Evolutionary conservation across 2,113 vertebrate genomes (phyloP), one percentile per base, ranked within the genome.

Genomic region (Semnopithecus entellus): DNA sequence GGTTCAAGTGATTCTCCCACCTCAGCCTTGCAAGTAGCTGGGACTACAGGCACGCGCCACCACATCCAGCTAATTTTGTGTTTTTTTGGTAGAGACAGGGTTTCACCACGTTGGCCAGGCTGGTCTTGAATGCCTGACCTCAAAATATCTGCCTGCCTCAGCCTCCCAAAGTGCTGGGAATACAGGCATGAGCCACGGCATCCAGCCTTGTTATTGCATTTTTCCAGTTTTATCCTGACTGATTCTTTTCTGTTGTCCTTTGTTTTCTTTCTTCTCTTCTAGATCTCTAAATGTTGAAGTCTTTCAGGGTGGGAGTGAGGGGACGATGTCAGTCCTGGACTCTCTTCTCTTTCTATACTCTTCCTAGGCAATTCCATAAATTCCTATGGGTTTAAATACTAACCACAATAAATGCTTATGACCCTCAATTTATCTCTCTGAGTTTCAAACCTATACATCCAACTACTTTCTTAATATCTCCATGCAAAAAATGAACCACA

Each of bases 401-500:
- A 87, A 80, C 27, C 11, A 30, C 48, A 64, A 88, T 61, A 96
- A 81, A 95, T 86, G 18, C 50, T 90, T 64, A 88, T 61, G 45
- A 43, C 61, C 84, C 75, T 84, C 50, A 90, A 91, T 45, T 70
- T 35, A 38, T 78, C 30, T 76, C 76, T 72, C 8, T 50, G 25
- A 91, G 68, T 43, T 90, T 90, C 45, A 90, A 75, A 80, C 72
- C 61, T 95, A 20, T n/a, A 35, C 66, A 79, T 73, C 61, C 45
- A 97, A 43, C 22, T 79, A 43, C 70, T 96, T 94, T 84, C 48
- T 91, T 97, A 89, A 35, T 82, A 89, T 4, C 30, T 48, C 20
- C 59, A 80, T 30, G 92, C 32, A 92, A 64, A 64, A 64, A 91
- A 94, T 72, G 35, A 96, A 61, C 61, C 22, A 94, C 25, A 83